Percentiles rank a stretch among this genome's conserved stretches.
Conservation (phyloP, 2,888 invertebrate genomes). For the Biston betularia region DNA sequence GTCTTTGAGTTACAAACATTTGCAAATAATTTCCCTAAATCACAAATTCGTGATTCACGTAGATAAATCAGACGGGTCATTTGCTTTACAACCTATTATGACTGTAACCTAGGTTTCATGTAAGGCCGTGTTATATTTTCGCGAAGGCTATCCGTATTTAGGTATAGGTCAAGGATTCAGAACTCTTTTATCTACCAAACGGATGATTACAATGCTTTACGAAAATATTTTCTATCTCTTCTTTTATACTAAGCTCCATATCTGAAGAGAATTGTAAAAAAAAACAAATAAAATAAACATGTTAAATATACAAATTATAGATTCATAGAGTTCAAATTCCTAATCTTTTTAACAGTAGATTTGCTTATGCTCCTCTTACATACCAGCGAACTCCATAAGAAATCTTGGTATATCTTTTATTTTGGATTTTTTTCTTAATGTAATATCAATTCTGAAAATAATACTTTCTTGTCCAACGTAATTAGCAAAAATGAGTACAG, state of each 20-base stretch:
- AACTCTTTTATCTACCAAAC: background rate
- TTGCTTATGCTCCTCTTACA: background rate
- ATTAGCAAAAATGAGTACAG: constrained; percentile 1
- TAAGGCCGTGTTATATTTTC: constrained; percentile 33
- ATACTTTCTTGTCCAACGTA: background rate
- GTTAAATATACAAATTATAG: no score
- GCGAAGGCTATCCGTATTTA: constrained; percentile 27
- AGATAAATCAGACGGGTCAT: constrained; percentile 24
- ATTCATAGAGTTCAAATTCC: no score
- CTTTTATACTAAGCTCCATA: background rate
- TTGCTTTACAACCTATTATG: constrained; percentile 28
- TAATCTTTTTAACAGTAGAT: no score
- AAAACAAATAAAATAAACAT: no score
- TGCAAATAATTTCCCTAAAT: constrained; percentile 16
- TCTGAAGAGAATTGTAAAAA: no score
- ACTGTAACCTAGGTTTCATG: constrained; percentile 32
- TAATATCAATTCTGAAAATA: background rate
- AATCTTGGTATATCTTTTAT: background rate
- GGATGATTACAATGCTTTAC: background rate
- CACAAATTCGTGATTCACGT: constrained; percentile 24
- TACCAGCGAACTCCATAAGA: background rate
- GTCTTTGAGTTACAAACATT: background rate
- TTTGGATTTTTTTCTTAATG: background rate
- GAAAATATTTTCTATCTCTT: background rate
- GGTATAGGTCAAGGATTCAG: constrained; percentile 31